Percentiles rank a stretch among this genome's conserved stretches.
phyloP scores from a whole-genome alignment of 2,113 vertebrate species.

The Ophthalmolycus amberensis region DNA sequence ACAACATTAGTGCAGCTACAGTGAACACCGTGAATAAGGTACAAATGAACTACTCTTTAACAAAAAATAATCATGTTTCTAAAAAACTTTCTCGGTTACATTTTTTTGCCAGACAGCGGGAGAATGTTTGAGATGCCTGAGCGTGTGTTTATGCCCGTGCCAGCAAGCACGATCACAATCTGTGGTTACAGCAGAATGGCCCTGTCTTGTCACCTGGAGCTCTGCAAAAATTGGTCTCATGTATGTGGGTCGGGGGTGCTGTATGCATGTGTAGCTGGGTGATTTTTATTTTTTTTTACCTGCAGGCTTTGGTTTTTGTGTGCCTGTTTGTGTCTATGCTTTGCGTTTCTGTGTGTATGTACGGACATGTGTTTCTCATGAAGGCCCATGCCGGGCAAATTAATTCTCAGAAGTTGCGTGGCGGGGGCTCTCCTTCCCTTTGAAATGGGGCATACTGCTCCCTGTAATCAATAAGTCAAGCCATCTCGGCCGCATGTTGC shows the following conservation, averaged over 20 bases:
- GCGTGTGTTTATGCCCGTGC: slow-evolving; percentile 31
- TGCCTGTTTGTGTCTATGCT: slow-evolving; percentile 67
- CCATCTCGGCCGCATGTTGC: slow-evolving; percentile 84
- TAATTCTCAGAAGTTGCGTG: slow-evolving; percentile 88
- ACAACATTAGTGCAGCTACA: not conserved
- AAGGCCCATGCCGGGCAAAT: slow-evolving; percentile 86
- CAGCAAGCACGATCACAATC: slow-evolving; percentile 63
- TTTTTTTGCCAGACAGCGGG: not conserved
- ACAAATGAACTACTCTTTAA: not conserved
- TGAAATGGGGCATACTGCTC: slow-evolving; percentile 87
- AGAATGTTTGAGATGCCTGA: slow-evolving; percentile 33
- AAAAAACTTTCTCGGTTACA: not conserved
- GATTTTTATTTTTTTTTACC: slow-evolving; percentile 72
- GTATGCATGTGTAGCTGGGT: slow-evolving; percentile 55
- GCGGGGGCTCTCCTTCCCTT: slow-evolving; percentile 85
- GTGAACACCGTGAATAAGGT: not conserved
- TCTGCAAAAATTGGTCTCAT: slow-evolving; percentile 52
- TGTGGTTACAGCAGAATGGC: slow-evolving; percentile 74
- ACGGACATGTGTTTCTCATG: slow-evolving; percentile 88
- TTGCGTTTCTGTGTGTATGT: slow-evolving; percentile 67
- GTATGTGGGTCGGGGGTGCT: slow-evolving; percentile 38
- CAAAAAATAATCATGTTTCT: not conserved
- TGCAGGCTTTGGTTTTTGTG: slow-evolving; percentile 75
- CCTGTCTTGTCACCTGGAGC: slow-evolving; percentile 81
- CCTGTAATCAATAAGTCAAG: slow-evolving; percentile 89